These are phyloP conservation scores for Eupleurogrammus muticus DNA, from an alignment of 2,797 vertebrate species.

Conservation along the genomic window DNA sequence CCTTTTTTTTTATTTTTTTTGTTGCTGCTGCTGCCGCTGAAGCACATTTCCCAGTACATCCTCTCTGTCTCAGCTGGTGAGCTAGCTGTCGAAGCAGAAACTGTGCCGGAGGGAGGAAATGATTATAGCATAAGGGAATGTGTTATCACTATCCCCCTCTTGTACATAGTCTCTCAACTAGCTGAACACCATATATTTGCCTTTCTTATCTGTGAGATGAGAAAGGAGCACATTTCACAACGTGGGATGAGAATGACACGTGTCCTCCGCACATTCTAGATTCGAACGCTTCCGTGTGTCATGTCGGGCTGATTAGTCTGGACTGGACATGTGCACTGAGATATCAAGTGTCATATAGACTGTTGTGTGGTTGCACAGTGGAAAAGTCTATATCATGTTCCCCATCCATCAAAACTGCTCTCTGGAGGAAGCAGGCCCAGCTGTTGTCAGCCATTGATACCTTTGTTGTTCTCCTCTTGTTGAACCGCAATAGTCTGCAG, in stretches of 20 bases:
- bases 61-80: slow-evolving; percentile 69
- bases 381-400: slow-evolving; percentile 61
- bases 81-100: slow-evolving; percentile 68
- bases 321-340: slow-evolving; percentile 57
- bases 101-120: slow-evolving; percentile 75
- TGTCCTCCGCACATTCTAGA: slow-evolving; percentile 23
- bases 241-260: slow-evolving; percentile 39
- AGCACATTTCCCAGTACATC: slow-evolving; percentile 66
- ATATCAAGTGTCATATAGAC: slow-evolving; percentile 69
- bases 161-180: slow-evolving; percentile 55
- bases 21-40: slow-evolving; percentile 27
- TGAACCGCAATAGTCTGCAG: slow-evolving; percentile 49
- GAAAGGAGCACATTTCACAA: slow-evolving; percentile 56
- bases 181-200: slow-evolving; percentile 57
- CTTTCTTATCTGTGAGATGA: slow-evolving; percentile 67
- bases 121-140: slow-evolving; percentile 79
- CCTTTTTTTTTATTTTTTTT: slow-evolving; percentile 14
- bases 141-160: slow-evolving; percentile 76
- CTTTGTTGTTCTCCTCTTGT: slow-evolving; percentile 66
- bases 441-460: slow-evolving; percentile 73
- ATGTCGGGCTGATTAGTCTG: slow-evolving; percentile 38
- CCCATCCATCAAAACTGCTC: slow-evolving; percentile 57
- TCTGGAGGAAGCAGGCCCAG: slow-evolving; percentile 74
- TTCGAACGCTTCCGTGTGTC: slow-evolving; percentile 56
- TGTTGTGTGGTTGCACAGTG: slow-evolving; percentile 51